Evolutionary conservation across 2,113 vertebrate genomes (phyloP).

Genomic region (Gymnogyps californianus): DNA sequence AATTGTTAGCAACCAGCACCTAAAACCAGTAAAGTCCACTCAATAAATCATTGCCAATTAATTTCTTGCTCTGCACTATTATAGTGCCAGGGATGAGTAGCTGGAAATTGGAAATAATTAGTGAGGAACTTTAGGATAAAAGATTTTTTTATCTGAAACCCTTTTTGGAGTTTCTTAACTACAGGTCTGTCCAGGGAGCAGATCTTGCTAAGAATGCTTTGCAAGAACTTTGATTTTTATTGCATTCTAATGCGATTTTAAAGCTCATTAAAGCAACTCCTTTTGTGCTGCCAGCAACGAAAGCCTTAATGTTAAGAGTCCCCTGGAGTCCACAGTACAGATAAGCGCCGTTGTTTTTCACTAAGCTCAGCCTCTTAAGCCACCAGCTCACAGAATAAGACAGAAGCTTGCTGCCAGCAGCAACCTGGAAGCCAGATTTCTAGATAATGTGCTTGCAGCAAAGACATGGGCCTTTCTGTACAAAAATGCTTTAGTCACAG

Average conservation of each 20-base stretch:
- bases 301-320: constrained; percentile 20
- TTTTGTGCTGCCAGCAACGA: constrained; percentile 3
- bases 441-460: not conserved
- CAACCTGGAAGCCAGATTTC: not conserved
- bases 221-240: not conserved
- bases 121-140: not conserved
- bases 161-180: not conserved
- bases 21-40: not conserved
- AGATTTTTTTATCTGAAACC: not conserved
- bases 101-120: not conserved
- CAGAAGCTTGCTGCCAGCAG: not conserved
- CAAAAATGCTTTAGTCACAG: not conserved
- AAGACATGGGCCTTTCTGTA: not conserved
- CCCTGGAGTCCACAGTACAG: not conserved
- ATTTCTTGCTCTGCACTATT: not conserved
- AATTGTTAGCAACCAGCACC: not conserved
- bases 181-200: not conserved
- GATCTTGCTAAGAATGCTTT: not conserved
- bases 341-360: not conserved
- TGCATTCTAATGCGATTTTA: constrained; percentile 15
- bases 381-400: not conserved
- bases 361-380: not conserved
- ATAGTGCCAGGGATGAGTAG: not conserved
- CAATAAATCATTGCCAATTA: not conserved
- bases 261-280: constrained; percentile 34